A percentile compares a stretch with the other conserved stretches of the same genome.
These are phyloP conservation scores for Caenorhabditis tropicalis DNA, from an alignment of 1,140 invertebrate species.

Conservation along the genomic window DNA sequence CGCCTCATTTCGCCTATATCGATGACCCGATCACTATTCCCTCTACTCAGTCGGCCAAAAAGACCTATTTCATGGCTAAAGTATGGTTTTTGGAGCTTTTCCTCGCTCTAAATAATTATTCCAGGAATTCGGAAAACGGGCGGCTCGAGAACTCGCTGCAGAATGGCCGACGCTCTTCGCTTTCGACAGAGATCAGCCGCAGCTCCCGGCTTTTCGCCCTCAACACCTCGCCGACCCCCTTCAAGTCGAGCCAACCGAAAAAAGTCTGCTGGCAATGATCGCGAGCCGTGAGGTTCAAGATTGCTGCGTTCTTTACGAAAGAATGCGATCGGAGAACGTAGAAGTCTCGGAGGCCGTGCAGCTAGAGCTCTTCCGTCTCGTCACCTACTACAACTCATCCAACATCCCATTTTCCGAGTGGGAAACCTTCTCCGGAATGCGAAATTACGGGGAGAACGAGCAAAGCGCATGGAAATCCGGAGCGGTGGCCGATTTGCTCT, in stretches of 20 bases:
- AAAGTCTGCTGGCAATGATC: slow-evolving; percentile 50
- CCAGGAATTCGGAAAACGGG: slow-evolving; percentile 66
- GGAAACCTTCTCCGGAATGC: slow-evolving; percentile 49
- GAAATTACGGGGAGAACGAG: slow-evolving; percentile 37
- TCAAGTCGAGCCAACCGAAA: slow-evolving; percentile 44
- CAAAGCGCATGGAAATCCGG: neutral
- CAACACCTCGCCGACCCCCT: slow-evolving; percentile 46
- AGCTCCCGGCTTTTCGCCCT: slow-evolving; percentile 62
- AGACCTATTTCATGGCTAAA: slow-evolving; percentile 65
- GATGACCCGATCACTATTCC: slow-evolving; percentile 70
- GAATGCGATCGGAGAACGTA: slow-evolving; percentile 46
- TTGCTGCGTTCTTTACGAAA: slow-evolving; percentile 17
- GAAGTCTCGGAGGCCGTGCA: slow-evolving; percentile 44
- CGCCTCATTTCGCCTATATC: slow-evolving; percentile 69
- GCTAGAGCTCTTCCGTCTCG: slow-evolving; percentile 45
- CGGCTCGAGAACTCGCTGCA: slow-evolving; percentile 65
- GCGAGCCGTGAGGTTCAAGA: slow-evolving; percentile 44
- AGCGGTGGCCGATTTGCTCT: slow-evolving; percentile 54
- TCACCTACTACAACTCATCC: slow-evolving; percentile 51
- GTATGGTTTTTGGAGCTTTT: slow-evolving; percentile 25
- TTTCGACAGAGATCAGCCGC: slow-evolving; percentile 68
- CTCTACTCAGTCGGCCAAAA: slow-evolving; percentile 53
- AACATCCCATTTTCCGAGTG: slow-evolving; percentile 47
- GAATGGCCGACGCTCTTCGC: slow-evolving; percentile 72
- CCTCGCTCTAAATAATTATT: neutral